Conservation (phyloP, 2,888 invertebrate genomes). For the Andrena hattorfiana region DNA sequence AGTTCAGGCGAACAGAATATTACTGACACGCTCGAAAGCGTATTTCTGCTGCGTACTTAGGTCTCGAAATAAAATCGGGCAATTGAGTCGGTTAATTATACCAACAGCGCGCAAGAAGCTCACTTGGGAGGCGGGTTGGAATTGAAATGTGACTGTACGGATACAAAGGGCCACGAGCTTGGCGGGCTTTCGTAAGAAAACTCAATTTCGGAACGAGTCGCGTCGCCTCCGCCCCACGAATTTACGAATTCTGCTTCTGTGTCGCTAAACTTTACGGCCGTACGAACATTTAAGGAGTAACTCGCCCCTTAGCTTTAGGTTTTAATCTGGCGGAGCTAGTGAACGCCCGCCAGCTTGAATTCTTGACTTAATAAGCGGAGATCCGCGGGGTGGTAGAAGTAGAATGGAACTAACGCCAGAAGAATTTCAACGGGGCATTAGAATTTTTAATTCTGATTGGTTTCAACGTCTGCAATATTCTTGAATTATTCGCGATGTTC, state of each 20-base stretch:
- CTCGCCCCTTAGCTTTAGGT: slow-evolving; percentile 19
- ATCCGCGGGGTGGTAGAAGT: neutral
- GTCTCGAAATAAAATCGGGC: slow-evolving; percentile 42
- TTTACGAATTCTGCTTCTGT: slow-evolving; percentile 45
- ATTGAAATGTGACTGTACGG: slow-evolving; percentile 40
- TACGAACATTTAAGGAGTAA: slow-evolving; percentile 26
- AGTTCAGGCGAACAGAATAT: neutral
- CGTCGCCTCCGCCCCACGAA: slow-evolving; percentile 20
- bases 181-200: slow-evolving; percentile 37
- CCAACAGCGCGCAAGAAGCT: slow-evolving; percentile 13
- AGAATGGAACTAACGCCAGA: no score
- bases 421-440: no score
- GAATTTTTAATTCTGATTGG: no score
- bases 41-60: neutral
- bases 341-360: neutral
- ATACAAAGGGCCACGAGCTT: slow-evolving; percentile 29
- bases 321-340: slow-evolving; percentile 5
- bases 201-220: slow-evolving; percentile 32
- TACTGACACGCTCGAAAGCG: slow-evolving; percentile 6
- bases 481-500: no score
- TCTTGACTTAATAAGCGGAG: neutral
- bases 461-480: no score
- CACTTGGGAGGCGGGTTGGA: neutral
- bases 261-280: slow-evolving; percentile 45
- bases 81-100: slow-evolving; percentile 46